These are phyloP conservation scores for Agonopterix arenella DNA, from an alignment of 2,888 invertebrate species.

Conservation along the genomic window DNA sequence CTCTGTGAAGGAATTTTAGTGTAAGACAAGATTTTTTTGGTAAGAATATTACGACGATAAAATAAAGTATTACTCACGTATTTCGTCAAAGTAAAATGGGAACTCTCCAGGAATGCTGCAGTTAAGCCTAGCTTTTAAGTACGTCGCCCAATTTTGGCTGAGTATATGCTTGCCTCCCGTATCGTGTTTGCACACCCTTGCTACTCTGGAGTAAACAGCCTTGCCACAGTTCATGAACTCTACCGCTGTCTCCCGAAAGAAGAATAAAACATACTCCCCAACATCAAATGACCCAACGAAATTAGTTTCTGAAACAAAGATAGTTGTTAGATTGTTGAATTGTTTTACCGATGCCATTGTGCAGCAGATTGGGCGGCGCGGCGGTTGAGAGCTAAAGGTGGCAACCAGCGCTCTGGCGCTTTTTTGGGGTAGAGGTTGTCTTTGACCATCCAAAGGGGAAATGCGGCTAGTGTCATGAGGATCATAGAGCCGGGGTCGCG, in stretches of 20 bases:
- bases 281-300: constrained; percentile 84
- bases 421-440: no score
- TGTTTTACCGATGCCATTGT: no score
- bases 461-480: no score
- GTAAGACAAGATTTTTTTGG: not conserved
- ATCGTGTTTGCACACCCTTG: constrained; percentile 84
- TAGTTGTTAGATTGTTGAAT: not conserved
- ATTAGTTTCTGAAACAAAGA: constrained; percentile 78
- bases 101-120: constrained; percentile 84
- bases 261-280: constrained; percentile 82
- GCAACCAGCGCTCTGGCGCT: no score
- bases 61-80: constrained; percentile 69
- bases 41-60: no score
- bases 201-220: constrained; percentile 83
- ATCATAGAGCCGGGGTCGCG: no score
- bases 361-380: no score
- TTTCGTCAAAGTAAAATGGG: constrained; percentile 86
- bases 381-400: no score
- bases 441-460: no score
- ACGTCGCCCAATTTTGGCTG: constrained; percentile 82
- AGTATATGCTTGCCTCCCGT: constrained; percentile 81
- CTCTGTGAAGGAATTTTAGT: constrained; percentile 51
- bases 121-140: constrained; percentile 81
- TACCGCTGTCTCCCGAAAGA: constrained; percentile 84
- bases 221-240: constrained; percentile 83